A percentile compares a stretch with the other conserved stretches of the same genome.
Evolutionary conservation across 2,113 vertebrate species (phyloP).

Genomic region (Aramus guarauna): DNA sequence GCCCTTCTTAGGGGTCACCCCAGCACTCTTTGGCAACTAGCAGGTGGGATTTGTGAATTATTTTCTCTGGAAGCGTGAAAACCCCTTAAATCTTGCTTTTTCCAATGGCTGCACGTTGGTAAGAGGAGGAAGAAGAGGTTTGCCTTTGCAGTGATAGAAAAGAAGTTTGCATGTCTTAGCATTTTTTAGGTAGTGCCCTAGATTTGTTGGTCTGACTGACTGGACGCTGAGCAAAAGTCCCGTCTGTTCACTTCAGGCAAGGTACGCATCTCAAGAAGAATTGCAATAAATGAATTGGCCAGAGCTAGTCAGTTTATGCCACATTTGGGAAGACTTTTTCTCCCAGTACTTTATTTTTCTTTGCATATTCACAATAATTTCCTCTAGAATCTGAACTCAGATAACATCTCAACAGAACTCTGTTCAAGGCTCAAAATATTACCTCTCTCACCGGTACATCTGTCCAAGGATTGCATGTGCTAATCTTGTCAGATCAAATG

Average conservation of each 20-base stretch:
- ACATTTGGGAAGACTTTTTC: neutral
- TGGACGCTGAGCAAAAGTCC: neutral
- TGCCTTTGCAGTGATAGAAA: neutral
- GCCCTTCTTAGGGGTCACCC: neutral
- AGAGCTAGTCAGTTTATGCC: neutral
- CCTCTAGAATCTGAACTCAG: neutral
- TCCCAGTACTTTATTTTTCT: neutral
- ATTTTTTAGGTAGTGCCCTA: neutral
- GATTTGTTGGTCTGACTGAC: neutral
- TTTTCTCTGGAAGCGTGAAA: neutral
- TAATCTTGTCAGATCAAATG: neutral
- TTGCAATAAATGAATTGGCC: neutral
- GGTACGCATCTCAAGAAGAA: neutral
- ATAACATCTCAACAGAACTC: neutral
- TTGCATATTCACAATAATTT: neutral
- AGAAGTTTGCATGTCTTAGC: neutral
- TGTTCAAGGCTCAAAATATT: neutral
- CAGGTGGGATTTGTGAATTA: neutral
- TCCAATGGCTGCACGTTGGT: neutral
- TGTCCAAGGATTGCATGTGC: neutral
- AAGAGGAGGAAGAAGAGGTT: neutral
- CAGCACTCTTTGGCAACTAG: neutral
- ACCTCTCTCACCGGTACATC: neutral
- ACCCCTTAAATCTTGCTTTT: neutral
- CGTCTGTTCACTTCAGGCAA: neutral